Evolutionary conservation across 2,888 invertebrate species (phyloP).

Genomic region (Orchestes rusci): DNA sequence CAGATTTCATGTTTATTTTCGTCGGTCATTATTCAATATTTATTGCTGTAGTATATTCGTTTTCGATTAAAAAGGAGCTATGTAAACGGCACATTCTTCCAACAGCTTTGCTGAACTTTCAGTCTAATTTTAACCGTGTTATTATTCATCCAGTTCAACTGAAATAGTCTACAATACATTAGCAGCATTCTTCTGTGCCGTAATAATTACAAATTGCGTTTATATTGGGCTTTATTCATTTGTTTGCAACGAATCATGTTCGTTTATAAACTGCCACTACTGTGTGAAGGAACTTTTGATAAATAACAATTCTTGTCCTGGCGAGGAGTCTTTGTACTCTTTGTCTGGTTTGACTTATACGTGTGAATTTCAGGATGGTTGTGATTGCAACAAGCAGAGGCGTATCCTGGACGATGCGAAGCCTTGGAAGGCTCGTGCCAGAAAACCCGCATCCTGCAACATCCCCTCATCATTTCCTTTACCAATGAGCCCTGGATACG

Average conservation of each 20-base stretch:
- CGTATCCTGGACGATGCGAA: constrained; percentile 46
- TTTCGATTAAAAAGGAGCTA: constrained; percentile 25
- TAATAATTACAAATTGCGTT: constrained; percentile 24
- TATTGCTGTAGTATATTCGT: constrained; percentile 24
- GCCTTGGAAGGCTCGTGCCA: constrained; percentile 38
- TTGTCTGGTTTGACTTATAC: too few species aligned
- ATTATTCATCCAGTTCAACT: constrained; percentile 25
- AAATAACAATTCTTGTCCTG: too few species aligned
- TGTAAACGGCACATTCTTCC: constrained; percentile 22
- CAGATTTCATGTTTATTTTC: constrained; percentile 19
- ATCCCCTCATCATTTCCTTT: constrained; percentile 48
- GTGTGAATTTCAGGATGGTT: constrained; percentile 40
- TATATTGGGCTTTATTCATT: constrained; percentile 15
- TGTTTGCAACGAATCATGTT: too few species aligned
- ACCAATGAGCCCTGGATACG: constrained; percentile 63
- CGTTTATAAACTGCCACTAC: too few species aligned
- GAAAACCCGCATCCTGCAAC: constrained; percentile 38
- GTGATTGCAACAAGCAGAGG: constrained; percentile 44
- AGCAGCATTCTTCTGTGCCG: constrained; percentile 23
- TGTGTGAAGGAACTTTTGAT: too few species aligned
- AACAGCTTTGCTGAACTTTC: constrained; percentile 24
- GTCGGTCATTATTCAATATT: constrained; percentile 25
- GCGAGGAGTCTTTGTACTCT: too few species aligned
- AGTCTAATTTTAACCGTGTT: constrained; percentile 23
- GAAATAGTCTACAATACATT: constrained; percentile 23